Base-by-base conservation (phyloP, 2,888 invertebrate species). In the Eudemis profundana region DNA sequence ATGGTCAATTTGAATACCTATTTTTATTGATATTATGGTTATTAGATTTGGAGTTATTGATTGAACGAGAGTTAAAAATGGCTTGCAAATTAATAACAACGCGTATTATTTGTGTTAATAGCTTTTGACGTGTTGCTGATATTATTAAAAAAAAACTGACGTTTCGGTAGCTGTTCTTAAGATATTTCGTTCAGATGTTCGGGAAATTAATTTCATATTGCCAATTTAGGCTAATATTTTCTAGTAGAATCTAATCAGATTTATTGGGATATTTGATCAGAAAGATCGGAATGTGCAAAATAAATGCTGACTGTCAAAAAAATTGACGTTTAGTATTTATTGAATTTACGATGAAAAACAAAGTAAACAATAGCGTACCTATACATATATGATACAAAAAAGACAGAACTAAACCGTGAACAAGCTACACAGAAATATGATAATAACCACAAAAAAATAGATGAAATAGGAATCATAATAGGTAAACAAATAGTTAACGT, bases 1-100 rank as follows among this genome's bases (percentile, higher is more conserved):
- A 53, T 46, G 46, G 29, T 8, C 36, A 12, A 29, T 63, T 59
- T 44, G n/a, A 33, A 53, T 53, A 8, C 4, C 47, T n/a, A 61
- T 51, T 47, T 54, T 65, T 53, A 65, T 60, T 40, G 59, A 53
- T 53, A 65, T 47, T 21, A 51, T 46, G 57, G 59, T 47, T 19
- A 60, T 60, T 29, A 29, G 19, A 46, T 51, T 59, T 59, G 46
- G 27, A 23, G 59, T 36, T 64, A 57, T 44, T 51, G 36, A 44
- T 44, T 44, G 17, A 64, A 64, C 57, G 50, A 44, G 63, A 63
- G 10, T 42, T 19, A 14, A 51, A 64, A 59, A 36, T 44, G 44
- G 44, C 50, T 57, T 64, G 44, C 57, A 51, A 51, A 64, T 59
- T 57, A 40, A 29, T 64, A 44, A 64, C 46, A 10, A 42, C 40